These are phyloP conservation scores for Melitaea cinxia DNA, from an alignment of 1,140 invertebrate species.

Conservation along the genomic window DNA sequence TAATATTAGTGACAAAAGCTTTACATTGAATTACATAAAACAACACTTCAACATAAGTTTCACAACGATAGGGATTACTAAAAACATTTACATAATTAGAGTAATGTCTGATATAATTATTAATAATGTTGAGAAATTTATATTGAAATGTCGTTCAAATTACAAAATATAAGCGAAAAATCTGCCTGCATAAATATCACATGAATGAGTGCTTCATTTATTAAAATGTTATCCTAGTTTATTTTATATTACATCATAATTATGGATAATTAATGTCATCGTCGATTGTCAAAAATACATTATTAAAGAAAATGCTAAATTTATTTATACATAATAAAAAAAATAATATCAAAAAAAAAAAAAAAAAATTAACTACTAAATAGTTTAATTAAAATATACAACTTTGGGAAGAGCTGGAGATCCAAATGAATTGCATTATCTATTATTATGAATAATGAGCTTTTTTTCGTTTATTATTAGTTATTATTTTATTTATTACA, in stretches of 20 bases:
- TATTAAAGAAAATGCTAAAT: background rate
- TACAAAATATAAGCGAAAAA: conserved; percentile 39
- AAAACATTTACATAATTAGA: too few relatives aligned
- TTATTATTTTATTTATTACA: background rate
- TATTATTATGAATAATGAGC: background rate
- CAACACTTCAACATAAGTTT: conserved; percentile 24
- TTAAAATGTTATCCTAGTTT: conserved; percentile 16
- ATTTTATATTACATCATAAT: conserved; percentile 22
- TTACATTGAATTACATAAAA: conserved; percentile 35
- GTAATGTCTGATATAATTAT: too few relatives aligned
- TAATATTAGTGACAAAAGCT: conserved; percentile 47
- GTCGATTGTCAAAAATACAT: background rate
- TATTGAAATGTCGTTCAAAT: conserved; percentile 25
- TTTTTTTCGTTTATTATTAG: background rate
- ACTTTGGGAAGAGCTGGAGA: conserved; percentile 11
- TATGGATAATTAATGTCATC: background rate
- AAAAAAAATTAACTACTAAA: background rate
- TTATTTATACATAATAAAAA: background rate
- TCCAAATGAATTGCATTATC: background rate
- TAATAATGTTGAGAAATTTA: too few relatives aligned
- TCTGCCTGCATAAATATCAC: conserved; percentile 57
- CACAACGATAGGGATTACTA: background rate
- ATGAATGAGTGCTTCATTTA: conserved; percentile 61
- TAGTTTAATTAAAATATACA: background rate
- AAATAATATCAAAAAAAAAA: background rate